A percentile compares a stretch with the other conserved stretches of the same genome.
phyloP scores from a whole-genome alignment of 2,797 vertebrate genomes.

The Rhinella marina region DNA sequence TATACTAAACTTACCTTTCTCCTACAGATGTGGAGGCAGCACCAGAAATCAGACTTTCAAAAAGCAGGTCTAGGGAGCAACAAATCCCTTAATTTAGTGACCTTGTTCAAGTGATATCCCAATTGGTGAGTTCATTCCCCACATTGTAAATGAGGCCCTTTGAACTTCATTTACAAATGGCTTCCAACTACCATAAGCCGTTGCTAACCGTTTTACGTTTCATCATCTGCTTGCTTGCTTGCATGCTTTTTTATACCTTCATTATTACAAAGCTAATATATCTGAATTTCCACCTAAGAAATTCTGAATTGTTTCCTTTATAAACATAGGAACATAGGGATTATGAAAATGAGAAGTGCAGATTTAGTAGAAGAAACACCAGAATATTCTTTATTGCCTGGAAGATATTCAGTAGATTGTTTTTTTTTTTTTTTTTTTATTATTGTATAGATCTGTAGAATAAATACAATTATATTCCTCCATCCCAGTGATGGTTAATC shows the following conservation, averaged over 20 bases:
- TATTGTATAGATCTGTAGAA: neutral
- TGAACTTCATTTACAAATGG: conserved; percentile 79
- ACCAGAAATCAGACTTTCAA: conserved; percentile 93
- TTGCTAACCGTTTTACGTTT: conserved; percentile 77
- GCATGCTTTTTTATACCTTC: conserved; percentile 66
- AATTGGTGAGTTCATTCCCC: conserved; percentile 89
- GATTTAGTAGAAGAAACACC: neutral
- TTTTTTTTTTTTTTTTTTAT: neutral
- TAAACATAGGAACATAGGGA: neutral
- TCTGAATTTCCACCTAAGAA: neutral
- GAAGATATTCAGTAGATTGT: neutral
- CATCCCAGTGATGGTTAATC: no score
- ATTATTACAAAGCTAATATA: neutral
- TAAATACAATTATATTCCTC: neutral
- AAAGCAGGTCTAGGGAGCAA: conserved; percentile 96
- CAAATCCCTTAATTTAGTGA: conserved; percentile 90
- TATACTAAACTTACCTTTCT: conserved; percentile 87
- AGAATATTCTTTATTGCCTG: neutral
- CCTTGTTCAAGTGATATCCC: conserved; percentile 86
- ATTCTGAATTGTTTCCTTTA: neutral
- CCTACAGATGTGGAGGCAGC: conserved; percentile 97
- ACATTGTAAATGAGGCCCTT: conserved; percentile 74
- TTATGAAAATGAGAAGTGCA: neutral
- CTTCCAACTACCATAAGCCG: conserved; percentile 79
- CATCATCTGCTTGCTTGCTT: conserved; percentile 75